Conservation (phyloP, 2,113 vertebrate genomes). For the Heliornis fulica region DNA sequence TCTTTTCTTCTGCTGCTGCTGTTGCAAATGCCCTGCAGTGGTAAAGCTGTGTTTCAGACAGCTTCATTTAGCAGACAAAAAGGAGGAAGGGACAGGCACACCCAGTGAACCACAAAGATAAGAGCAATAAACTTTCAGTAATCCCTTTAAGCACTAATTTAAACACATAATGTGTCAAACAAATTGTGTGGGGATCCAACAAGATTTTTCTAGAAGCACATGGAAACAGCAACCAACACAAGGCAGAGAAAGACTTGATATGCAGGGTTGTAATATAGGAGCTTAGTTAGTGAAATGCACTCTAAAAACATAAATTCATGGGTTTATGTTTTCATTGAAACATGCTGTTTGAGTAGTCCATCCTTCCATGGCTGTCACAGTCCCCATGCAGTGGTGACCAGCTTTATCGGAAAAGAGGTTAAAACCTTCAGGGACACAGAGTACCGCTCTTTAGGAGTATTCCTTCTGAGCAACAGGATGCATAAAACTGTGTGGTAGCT, state of each 20-base stretch:
- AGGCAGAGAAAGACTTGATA: not conserved
- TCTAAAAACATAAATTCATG: not conserved
- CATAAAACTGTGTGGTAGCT: not conserved
- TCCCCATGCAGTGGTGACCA: not conserved
- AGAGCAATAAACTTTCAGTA: not conserved
- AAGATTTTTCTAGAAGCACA: not conserved
- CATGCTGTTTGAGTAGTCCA: not conserved
- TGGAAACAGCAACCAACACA: not conserved
- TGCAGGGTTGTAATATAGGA: not conserved
- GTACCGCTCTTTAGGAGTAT: not conserved
- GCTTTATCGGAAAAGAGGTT: not conserved
- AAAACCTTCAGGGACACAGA: not conserved
- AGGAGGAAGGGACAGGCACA: not conserved
- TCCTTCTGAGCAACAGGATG: not conserved
- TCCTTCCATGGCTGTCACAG: not conserved
- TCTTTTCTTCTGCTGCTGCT: not conserved
- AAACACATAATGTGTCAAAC: not conserved
- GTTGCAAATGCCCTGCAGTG: not conserved
- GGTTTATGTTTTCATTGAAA: not conserved
- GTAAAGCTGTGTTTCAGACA: not conserved
- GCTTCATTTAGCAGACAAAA: not conserved
- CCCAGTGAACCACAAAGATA: not conserved
- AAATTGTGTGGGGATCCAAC: not conserved
- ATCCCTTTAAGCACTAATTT: not conserved
- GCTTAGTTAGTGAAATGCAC: not conserved